Evolutionary conservation across 2,113 vertebrate genomes (phyloP).

Genomic region (Fregata magnificens): DNA sequence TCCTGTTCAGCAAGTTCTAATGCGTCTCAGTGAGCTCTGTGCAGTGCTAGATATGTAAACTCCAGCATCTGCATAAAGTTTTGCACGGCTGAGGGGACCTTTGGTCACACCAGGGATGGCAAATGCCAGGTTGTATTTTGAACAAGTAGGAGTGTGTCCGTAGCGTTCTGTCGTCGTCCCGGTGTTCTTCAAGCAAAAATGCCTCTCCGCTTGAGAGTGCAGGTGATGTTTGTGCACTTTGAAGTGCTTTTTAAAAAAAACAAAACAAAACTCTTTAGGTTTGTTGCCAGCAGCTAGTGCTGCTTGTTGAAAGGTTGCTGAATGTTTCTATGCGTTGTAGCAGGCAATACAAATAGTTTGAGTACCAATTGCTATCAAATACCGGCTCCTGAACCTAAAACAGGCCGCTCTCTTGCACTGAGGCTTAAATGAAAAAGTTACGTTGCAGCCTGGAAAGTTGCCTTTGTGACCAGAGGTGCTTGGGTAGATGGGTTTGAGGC

Average conservation of each 20-base stretch:
- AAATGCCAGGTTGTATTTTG: not conserved
- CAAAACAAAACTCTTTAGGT: not conserved
- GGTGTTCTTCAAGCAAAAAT: not conserved
- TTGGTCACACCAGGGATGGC: not conserved
- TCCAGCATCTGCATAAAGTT: not conserved
- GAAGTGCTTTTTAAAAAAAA: not conserved
- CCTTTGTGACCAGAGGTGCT: not conserved
- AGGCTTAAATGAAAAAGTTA: not conserved
- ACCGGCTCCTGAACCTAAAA: not conserved
- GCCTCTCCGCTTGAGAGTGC: not conserved
- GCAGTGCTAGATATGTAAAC: not conserved
- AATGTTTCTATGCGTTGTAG: not conserved
- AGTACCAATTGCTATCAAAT: not conserved
- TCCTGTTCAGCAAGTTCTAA: constrained; percentile 54
- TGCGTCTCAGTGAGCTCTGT: not conserved
- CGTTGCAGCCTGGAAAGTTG: not conserved
- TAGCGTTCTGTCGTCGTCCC: accelerated
- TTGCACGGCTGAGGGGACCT: not conserved
- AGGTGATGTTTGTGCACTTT: not conserved
- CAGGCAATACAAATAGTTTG: not conserved
- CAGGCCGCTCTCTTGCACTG: not conserved
- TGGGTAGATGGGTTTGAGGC: not conserved
- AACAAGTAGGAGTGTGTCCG: not conserved
- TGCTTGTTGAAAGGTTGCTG: not conserved
- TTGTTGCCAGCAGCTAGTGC: not conserved